Percentiles rank a stretch among this genome's conserved stretches.
Evolutionary conservation across 1,140 invertebrate genomes (phyloP).

Genomic region (Phocides pigmalion): DNA sequence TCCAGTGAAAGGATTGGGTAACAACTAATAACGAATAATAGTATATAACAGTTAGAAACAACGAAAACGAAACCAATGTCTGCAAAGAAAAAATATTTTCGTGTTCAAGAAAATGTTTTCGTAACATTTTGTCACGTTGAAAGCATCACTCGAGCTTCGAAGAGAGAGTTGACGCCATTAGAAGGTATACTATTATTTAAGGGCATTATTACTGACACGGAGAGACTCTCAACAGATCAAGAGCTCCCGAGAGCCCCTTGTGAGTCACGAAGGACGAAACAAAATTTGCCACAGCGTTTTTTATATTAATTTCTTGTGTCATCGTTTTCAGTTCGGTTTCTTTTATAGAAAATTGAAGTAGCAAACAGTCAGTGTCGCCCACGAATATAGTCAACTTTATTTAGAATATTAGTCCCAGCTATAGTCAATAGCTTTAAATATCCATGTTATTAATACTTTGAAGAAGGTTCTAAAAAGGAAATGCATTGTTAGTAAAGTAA

Average conservation of each 20-base stretch:
- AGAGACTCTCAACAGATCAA: conserved; percentile 49
- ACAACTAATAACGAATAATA: too few relatives aligned
- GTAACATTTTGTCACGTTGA: conserved; percentile 19
- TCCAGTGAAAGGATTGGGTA: too few relatives aligned
- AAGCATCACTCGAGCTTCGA: conserved; percentile 11
- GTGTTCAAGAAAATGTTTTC: conserved; percentile 19
- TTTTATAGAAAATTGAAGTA: not conserved
- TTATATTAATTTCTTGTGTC: conserved; percentile 37
- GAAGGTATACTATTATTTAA: conserved; percentile 41
- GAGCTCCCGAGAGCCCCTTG: conserved; percentile 37
- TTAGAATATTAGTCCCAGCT: too few relatives aligned
- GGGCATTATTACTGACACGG: conserved; percentile 59
- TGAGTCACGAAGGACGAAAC: conserved; percentile 36
- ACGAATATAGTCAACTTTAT: too few relatives aligned
- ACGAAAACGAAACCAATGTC: not conserved
- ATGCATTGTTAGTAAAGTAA: too few relatives aligned
- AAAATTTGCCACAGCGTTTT: conserved; percentile 44
- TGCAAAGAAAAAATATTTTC: conserved; percentile 4
- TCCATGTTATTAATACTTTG: too few relatives aligned
- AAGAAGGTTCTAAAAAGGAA: too few relatives aligned
- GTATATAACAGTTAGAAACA: too few relatives aligned
- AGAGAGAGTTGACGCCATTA: conserved; percentile 26
- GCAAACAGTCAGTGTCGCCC: too few relatives aligned
- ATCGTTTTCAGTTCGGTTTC: conserved; percentile 9
- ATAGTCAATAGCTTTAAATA: too few relatives aligned